Base-by-base conservation (phyloP, 2,888 invertebrate genomes). In the Camponotus fellah region DNA sequence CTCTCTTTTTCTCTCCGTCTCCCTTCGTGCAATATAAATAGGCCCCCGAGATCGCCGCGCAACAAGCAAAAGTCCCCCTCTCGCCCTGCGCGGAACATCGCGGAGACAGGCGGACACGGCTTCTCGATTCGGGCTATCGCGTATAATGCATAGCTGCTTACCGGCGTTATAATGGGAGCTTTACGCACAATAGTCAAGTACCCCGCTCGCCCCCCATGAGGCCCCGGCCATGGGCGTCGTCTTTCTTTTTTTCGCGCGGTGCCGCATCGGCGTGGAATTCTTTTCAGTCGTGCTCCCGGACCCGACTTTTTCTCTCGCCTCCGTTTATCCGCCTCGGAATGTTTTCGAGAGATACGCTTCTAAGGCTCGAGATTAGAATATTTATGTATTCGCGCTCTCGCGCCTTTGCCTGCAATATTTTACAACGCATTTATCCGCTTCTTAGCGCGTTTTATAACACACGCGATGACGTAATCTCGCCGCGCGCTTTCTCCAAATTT, bases 81-180 rank as follows among this genome's bases (percentile, higher is more conserved):
- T 64, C 77, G 56, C 60, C 71, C 12, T 12, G 60, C 72, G 46
- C 74, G 74, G 72, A 60, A 60, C 34, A 69, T 56, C 58, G 76
- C 26, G 58, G 72, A 60, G 69, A 79, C 79, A 79, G 71, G 72
- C 72, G 60, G 79, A 80, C 79, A 62, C 81, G 81, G 76, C 77
- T 81, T 43, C 77, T 75, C 81, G 77, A 72, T 62, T 60, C 81
- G 75, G 81, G 56, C 79, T 68, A 62, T 68, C 66, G 66, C 66
- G 60, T 69, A 80, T 83, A 83, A 83, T 83, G 79, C 79, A 76
- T 83, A 79, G 79, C 83, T 79, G 79, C 83, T 79, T 77, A 77
- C 79, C 79, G 82, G 82, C 79, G 72, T 79, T 83, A 79, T 80
- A 83, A 83, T 83, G 62, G 83, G 53, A 83, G 79, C 83, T 77